A percentile compares a stretch with the other conserved stretches of the same genome.
Evolutionary conservation across 35 echinoderm and acorn worm species (phyloP).

Genomic region (Ptychodera flava): DNA sequence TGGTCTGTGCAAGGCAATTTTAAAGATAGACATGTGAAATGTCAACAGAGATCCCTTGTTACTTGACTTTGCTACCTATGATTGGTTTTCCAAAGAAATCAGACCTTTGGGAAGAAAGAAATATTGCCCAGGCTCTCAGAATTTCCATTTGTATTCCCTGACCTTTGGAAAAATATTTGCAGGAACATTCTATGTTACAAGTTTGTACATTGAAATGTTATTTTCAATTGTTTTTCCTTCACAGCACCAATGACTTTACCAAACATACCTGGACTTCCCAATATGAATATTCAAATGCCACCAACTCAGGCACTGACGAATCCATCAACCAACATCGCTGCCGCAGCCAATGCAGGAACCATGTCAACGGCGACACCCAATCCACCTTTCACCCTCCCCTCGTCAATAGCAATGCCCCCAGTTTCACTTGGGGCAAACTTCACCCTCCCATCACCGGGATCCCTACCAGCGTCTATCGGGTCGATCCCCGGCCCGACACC

Average conservation of each 20-base stretch:
- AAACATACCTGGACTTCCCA: slow-evolving; percentile 88
- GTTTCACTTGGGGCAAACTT: not conserved
- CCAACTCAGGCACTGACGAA: slow-evolving; percentile 15
- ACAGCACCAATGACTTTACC: slow-evolving; percentile 75
- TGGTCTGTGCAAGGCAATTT: too few relatives aligned
- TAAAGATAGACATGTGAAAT: too few relatives aligned
- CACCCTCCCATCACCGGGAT: slow-evolving; percentile 35
- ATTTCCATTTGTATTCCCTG: too few relatives aligned
- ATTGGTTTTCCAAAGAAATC: not conserved
- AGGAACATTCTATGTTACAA: slow-evolving; percentile 1
- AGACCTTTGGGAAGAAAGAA: not conserved
- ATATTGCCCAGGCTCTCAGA: not conserved
- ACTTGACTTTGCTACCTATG: too few relatives aligned
- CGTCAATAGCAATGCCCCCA: slow-evolving; percentile 9
- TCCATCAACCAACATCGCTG: slow-evolving; percentile 40
- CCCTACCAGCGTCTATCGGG: slow-evolving; percentile 58
- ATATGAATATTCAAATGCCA: slow-evolving; percentile 72
- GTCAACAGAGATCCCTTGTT: too few relatives aligned
- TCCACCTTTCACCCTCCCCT: slow-evolving; percentile 4
- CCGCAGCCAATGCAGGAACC: slow-evolving; percentile 17
- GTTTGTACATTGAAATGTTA: not conserved
- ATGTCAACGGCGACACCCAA: slow-evolving; percentile 2
- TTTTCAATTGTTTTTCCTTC: slow-evolving; percentile 11
- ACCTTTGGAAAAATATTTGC: not conserved
- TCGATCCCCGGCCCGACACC: slow-evolving; percentile 84